These are phyloP conservation scores for Oreochromis aureus DNA, from an alignment of 2,113 vertebrate genomes.

Conservation along the genomic window DNA sequence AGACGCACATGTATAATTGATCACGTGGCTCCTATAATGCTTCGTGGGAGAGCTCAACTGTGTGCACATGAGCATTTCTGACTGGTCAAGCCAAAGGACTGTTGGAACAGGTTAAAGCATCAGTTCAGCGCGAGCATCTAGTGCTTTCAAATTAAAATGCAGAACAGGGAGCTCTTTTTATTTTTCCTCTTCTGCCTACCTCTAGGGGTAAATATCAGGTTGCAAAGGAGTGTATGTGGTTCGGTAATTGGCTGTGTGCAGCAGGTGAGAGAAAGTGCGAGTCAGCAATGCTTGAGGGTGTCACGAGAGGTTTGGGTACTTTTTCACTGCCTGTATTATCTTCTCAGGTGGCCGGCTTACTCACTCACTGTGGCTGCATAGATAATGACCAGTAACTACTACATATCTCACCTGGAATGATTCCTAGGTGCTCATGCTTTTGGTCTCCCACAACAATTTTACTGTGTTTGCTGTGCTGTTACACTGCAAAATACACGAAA, in stretches of 20 bases:
- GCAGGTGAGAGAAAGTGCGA: not conserved
- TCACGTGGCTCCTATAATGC: slow-evolving; percentile 27
- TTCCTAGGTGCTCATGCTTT: not conserved
- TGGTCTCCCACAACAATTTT: not conserved
- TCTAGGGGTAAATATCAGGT: not conserved
- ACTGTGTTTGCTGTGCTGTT: not conserved
- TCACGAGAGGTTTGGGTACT: not conserved
- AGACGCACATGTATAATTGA: slow-evolving; percentile 59
- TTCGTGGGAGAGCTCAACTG: slow-evolving; percentile 1
- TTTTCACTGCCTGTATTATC: not conserved
- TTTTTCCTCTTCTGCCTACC: not conserved
- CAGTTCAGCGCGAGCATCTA: not conserved
- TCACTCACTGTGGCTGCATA: not conserved
- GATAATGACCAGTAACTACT: not conserved
- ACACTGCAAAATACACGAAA: accelerated
- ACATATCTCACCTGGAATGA: not conserved
- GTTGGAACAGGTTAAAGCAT: not conserved
- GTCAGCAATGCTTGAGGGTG: not conserved
- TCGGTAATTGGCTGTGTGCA: not conserved
- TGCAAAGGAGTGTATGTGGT: not conserved
- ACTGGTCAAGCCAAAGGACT: not conserved
- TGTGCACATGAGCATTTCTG: not conserved
- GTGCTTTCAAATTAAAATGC: slow-evolving; percentile 47
- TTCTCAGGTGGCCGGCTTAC: not conserved
- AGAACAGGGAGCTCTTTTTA: slow-evolving; percentile 12